phyloP scores from a whole-genome alignment of 2,797 vertebrate species.

The Channa striata region DNA sequence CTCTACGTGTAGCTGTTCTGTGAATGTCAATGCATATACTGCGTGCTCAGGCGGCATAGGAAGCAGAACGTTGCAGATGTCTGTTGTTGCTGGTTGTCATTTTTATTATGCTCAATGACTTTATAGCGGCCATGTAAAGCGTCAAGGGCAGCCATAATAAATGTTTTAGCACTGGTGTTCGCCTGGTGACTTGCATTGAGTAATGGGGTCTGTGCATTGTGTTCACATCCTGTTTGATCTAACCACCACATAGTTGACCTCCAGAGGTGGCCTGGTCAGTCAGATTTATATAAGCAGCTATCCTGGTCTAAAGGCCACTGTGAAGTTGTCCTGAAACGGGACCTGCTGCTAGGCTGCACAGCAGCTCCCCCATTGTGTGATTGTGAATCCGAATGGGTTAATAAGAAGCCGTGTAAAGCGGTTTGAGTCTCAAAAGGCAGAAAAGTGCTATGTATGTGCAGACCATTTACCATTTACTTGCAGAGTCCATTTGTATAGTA shows the following conservation, averaged over 20 bases:
- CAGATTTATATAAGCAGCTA: conserved; percentile 55
- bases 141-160: conserved; percentile 61
- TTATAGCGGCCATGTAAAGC: conserved; percentile 25
- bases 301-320: conserved; percentile 41
- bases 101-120: conserved; percentile 50
- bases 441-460: too few relatives aligned
- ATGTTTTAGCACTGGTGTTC: conserved; percentile 53
- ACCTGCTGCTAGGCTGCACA: conserved; percentile 12
- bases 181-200: conserved; percentile 48
- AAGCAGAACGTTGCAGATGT: conserved; percentile 16
- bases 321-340: conserved; percentile 37
- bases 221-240: conserved; percentile 42
- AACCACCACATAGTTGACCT: conserved; percentile 50
- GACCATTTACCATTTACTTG: too few relatives aligned
- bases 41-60: not conserved
- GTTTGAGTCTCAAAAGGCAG: too few relatives aligned
- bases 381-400: too few relatives aligned
- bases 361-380: not conserved
- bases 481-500: too few relatives aligned
- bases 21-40: conserved; percentile 13
- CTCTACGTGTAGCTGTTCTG: not conserved
- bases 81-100: conserved; percentile 30
- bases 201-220: conserved; percentile 47
- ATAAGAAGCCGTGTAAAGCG: too few relatives aligned
- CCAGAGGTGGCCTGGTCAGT: conserved; percentile 35